Evolutionary conservation across 2,797 vertebrate species (phyloP), one percentile per base, ranked within the genome.

Genomic region (Anguilla obscura): DNA sequence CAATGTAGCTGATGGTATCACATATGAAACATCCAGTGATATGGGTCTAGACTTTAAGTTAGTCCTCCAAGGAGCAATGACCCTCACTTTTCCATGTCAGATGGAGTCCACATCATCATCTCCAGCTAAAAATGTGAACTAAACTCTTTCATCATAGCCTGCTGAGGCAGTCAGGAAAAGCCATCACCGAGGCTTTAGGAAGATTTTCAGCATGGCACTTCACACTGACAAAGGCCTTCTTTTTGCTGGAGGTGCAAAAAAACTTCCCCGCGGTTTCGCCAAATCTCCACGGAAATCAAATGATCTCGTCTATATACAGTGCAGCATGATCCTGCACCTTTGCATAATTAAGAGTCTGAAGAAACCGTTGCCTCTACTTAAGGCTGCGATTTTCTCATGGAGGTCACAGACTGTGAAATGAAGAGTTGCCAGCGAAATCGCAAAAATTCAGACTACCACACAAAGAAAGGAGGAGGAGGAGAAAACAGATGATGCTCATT

Each of bases 221-320:
- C 79, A 82, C 45, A 50, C 2, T 33, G 79, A n/a, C 40, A 48
- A 82, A 48, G 27, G 79, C 16, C 12, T 82, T n/a, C 6, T 48
- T 50, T 82, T 50, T 82, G 45, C 45, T n/a, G 45, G 79, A 82
- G 45, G 40, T 50, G 79, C 21, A n/a, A 74, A 76, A 33, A 50
- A 21, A 82, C 0, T n/a, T 33, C 45, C 79, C 36, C 0, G 79
- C 21, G 10, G 40, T 82, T 52, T 82, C 79, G 7, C 45, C 21
- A 24, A 48, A 82, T 82, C 45, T 82, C 79, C 50, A 45, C 40
- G 14, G 45, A 82, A 82, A 82, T 50, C 45, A 82, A 82, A 82
- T n/a, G 18, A 82, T 82, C 79, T 50, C 10, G 24, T 45, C 40
- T 82, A n/a, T 50, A 24, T 82, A 82, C 21, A 50, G 45, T 82